phyloP scores from a whole-genome alignment of 1,140 invertebrate genomes.

The Melitaea cinxia region DNA sequence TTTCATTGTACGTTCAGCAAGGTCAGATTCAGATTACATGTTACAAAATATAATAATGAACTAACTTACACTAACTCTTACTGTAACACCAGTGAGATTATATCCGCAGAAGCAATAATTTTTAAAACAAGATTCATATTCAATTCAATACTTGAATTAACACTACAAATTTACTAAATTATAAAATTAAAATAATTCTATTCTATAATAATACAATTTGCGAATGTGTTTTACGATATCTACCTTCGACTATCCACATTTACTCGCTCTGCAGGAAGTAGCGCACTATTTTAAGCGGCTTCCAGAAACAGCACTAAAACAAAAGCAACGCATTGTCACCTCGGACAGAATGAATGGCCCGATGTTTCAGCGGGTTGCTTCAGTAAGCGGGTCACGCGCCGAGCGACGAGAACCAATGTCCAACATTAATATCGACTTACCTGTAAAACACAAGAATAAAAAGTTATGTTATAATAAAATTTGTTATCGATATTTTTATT shows the following conservation, averaged over 20 bases:
- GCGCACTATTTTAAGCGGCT: not conserved
- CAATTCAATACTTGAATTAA: too few species aligned
- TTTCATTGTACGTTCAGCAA: too few species aligned
- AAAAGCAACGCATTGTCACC: slow-evolving; percentile 3
- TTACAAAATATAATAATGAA: too few species aligned
- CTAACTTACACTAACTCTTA: too few species aligned
- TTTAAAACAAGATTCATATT: too few species aligned
- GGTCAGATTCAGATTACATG: too few species aligned
- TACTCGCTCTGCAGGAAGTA: not conserved
- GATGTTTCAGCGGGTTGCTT: slow-evolving; percentile 15
- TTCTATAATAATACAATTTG: too few species aligned
- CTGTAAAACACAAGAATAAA: slow-evolving; percentile 8
- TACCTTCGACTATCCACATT: not conserved
- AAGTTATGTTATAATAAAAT: not conserved
- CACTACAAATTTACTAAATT: too few species aligned
- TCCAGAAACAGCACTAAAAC: not conserved
- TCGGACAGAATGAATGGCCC: not conserved
- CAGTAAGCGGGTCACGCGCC: slow-evolving; percentile 39
- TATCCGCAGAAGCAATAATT: too few species aligned
- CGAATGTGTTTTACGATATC: not conserved
- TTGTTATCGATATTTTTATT: not conserved
- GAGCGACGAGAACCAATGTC: slow-evolving; percentile 40
- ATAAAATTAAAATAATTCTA: too few species aligned
- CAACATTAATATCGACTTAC: slow-evolving; percentile 41
- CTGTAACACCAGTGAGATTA: too few species aligned